A percentile compares a stretch with the other conserved stretches of the same genome.
Conservation (phyloP, 1,140 invertebrate species). For the Drosophila equinoxialis region DNA sequence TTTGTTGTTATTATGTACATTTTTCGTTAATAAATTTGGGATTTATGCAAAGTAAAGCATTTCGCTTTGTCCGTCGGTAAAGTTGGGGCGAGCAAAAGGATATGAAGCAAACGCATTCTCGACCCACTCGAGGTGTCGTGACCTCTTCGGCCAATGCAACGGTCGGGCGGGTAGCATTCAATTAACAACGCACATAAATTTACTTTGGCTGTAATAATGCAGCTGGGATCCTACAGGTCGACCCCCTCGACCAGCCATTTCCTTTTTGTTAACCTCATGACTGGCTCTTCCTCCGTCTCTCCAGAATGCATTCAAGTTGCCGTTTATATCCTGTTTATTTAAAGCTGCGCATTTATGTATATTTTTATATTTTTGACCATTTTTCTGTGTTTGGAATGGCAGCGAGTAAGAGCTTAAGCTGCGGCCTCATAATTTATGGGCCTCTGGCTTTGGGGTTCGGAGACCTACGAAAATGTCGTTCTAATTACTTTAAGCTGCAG, state of each 20-base stretch:
- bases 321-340: slow-evolving; percentile 62
- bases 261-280: background rate
- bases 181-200: slow-evolving; percentile 78
- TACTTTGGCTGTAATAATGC: slow-evolving; percentile 76
- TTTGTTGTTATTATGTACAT: slow-evolving; percentile 11
- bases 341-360: slow-evolving; percentile 63
- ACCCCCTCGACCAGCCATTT: slow-evolving; percentile 13
- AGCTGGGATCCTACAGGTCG: slow-evolving; percentile 63
- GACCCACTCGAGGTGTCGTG: slow-evolving; percentile 43
- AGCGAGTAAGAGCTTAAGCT: slow-evolving; percentile 55
- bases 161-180: slow-evolving; percentile 53
- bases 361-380: slow-evolving; percentile 22
- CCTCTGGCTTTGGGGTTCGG: background rate
- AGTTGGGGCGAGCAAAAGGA: slow-evolving; percentile 5
- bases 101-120: background rate
- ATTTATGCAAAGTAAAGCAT: slow-evolving; percentile 62
- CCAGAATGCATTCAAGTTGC: slow-evolving; percentile 37
- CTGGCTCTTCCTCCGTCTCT: background rate
- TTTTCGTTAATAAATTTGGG: slow-evolving; percentile 72
- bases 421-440: slow-evolving; percentile 64
- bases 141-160: slow-evolving; percentile 33
- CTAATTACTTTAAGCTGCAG: slow-evolving; percentile 79
- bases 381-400: slow-evolving; percentile 42
- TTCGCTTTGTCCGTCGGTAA: slow-evolving; percentile 13
- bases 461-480: slow-evolving; percentile 64